Evolutionary conservation across 2,113 vertebrate genomes (phyloP).

Genomic region (Rhizomys pruinosus): DNA sequence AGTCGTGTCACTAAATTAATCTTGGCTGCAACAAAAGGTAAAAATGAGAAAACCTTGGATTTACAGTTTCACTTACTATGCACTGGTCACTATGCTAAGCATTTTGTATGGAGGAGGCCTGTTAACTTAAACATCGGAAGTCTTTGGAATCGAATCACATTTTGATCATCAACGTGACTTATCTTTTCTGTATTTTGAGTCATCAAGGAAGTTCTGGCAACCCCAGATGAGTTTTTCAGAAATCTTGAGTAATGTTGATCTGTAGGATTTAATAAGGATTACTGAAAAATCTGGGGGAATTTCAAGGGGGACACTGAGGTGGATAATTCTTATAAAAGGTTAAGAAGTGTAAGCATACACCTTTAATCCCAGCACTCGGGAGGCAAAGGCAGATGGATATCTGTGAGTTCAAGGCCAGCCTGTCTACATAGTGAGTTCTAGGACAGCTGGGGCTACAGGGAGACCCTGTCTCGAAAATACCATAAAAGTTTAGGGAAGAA

Average conservation of each 20-base stretch:
- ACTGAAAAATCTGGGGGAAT: not conserved
- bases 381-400: too few relatives aligned
- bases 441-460: too few relatives aligned
- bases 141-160: not conserved
- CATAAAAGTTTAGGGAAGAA: too few relatives aligned
- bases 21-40: too few relatives aligned
- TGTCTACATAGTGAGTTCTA: too few relatives aligned
- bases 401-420: too few relatives aligned
- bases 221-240: too few relatives aligned
- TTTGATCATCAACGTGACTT: not conserved
- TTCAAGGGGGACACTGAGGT: not conserved
- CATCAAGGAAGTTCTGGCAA: not conserved
- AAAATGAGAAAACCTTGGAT: not conserved
- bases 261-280: not conserved
- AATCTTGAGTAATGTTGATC: not conserved
- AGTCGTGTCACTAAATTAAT: not conserved
- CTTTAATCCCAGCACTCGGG: too few relatives aligned
- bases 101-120: not conserved
- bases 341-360: too few relatives aligned
- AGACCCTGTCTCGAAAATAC: too few relatives aligned
- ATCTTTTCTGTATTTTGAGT: not conserved
- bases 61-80: not conserved
- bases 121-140: not conserved
- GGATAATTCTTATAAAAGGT: not conserved
- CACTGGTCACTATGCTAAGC: not conserved